These are phyloP conservation scores for Centropus unirufus DNA, from an alignment of 2,113 vertebrate species.

Conservation along the genomic window DNA sequence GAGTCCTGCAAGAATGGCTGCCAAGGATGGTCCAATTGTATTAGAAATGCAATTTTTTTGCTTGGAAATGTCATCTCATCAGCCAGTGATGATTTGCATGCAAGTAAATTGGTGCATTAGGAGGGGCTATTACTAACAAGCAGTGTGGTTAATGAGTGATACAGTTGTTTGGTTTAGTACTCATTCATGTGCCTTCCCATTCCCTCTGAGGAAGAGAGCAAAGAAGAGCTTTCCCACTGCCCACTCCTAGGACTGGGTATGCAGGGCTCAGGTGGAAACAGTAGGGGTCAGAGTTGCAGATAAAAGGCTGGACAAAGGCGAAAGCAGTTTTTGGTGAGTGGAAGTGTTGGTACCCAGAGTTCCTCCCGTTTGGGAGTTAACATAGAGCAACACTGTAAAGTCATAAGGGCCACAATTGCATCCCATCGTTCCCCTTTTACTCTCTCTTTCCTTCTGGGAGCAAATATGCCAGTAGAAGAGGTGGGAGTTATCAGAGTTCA, in stretches of 20 bases:
- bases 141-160: neutral
- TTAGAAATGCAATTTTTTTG: neutral
- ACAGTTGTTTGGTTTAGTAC: neutral
- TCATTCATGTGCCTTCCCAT: neutral
- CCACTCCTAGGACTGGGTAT: accelerated
- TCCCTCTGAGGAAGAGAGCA: neutral
- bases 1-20: neutral
- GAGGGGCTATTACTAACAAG: neutral
- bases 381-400: neutral
- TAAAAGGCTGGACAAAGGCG: neutral
- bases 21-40: neutral
- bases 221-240: neutral
- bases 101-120: neutral
- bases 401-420: neutral
- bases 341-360: neutral
- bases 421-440: neutral
- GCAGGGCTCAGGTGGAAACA: neutral
- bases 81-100: neutral
- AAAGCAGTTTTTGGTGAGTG: neutral
- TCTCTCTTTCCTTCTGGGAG: neutral
- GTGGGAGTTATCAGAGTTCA: neutral
- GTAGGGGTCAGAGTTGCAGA: neutral
- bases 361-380: neutral
- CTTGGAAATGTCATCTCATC: neutral
- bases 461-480: neutral